These are phyloP conservation scores for Cladorhizidae sp. DNA, from an alignment of 37 sponge, comb jelly and placozoan genomes.

Conservation along the genomic window DNA sequence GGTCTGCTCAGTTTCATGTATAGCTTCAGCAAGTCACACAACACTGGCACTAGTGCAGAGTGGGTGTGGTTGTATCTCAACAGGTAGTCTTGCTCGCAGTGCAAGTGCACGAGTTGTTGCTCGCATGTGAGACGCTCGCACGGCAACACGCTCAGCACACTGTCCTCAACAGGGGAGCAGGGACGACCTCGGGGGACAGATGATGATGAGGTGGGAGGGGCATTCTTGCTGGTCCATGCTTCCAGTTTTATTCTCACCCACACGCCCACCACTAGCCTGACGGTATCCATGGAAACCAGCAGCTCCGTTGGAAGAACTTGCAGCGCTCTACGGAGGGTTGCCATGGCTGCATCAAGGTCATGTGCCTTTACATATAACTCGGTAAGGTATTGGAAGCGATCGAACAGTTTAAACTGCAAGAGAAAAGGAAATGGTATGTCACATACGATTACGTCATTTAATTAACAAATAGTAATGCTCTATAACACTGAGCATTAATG, in stretches of 20 bases:
- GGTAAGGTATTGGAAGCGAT: background rate
- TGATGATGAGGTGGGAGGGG: background rate
- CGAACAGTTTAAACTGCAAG: background rate
- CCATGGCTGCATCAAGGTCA: constrained; percentile 19
- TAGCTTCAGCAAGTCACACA: background rate
- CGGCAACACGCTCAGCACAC: no score
- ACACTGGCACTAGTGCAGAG: background rate
- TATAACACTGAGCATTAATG: no score
- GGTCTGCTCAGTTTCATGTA: background rate
- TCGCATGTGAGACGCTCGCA: no score
- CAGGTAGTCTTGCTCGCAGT: background rate
- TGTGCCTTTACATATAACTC: background rate
- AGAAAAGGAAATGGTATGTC: no score
- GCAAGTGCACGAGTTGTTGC: background rate
- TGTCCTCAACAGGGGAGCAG: background rate
- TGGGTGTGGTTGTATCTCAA: background rate
- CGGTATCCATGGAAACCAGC: background rate
- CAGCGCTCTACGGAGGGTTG: constrained; percentile 7
- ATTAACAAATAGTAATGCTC: no score
- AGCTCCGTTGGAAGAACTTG: constrained; percentile 9
- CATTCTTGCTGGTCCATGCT: background rate
- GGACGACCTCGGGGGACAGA: no score
- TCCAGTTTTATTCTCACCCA: constrained; percentile 1
- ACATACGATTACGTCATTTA: no score
- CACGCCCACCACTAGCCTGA: background rate